Evolutionary conservation across 1,140 invertebrate species (phyloP), one percentile per base, ranked within the genome.

Genomic region (Drosophila guanche): DNA sequence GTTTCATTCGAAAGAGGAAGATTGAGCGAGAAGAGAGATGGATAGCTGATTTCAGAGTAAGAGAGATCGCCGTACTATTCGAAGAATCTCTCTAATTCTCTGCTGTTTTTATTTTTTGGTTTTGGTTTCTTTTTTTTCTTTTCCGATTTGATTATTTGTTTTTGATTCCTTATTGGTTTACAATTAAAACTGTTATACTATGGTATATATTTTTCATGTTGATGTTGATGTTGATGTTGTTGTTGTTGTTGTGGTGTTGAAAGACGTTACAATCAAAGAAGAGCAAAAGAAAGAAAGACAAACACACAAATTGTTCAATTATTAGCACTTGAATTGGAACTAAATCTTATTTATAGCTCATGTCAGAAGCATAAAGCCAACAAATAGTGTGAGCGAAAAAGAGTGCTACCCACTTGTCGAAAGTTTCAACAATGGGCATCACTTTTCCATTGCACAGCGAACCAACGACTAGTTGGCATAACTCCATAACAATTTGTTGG

Each of bases 201-300:
- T 40, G 43, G 33, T 56, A 41, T 48, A 16, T 65, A 23, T 61
- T 46, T 4, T 53, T 25, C n/a, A 60, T 71, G 55, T 71, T 58
- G 22, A 47, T 27, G 42, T 52, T 61, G 41, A 27, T 27, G n/a
- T 45, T 29, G 40, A 70, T 71, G 54, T 60, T 58, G 22, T 58
- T 27, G 42, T 52, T 61, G 27, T 29, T 20, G n/a, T 52, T 22
- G 40, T 12, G 25, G 59, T 62, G 29, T 63, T 59, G 42, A 56
- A 73, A 73, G 70, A 73, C 68, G 72, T 63, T 73, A 56, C 70
- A 73, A 73, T 69, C 63, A 69, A 70, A 70, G 54, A 70, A 70
- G 66, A 74, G 59, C 60, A 73, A 72, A 72, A 69, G 61, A 73
- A 73, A 74, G 51, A 73, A 73, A 62, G 50, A 69, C 48, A 68